Base-by-base conservation (phyloP, 2,113 vertebrate species). In the Morone chrysops region DNA sequence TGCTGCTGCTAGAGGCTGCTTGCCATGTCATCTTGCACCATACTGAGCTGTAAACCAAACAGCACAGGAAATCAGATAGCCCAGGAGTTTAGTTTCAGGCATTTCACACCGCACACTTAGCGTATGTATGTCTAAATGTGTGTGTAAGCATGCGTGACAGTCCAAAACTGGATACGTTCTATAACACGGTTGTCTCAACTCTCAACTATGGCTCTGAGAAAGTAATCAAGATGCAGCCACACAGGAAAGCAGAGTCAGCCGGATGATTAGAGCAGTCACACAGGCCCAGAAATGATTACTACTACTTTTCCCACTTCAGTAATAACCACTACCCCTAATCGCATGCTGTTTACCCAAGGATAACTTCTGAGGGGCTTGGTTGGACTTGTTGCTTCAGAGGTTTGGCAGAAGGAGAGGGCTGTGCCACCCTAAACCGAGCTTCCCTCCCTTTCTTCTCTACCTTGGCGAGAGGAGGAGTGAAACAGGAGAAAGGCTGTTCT, bases 381-480 rank as follows among this genome's bases (percentile, higher is more conserved):
- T 84, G 80, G 85, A 94, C 93, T 93, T 94, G 93, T 94, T 95
- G 91, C 90, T 93, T 84, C 85, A 69, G 65, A 90, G 76, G 68
- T 70, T 83, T 91, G 90, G 82, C 90, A 84, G 66, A 59, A 66
- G 74, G 80, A 78, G 81, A 66, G 53, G 69, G 61, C 73, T 66
- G 67, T 83, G 77, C 89, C 81, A 89, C 70, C 81, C 81, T 81
- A 78, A 88, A 90, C 70, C 56, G 2, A 13, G 76, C 59, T 75
- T 70, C 73, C 86, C 77, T 73, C 83, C 78, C 38, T 79, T 83
- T 90, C 80, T 84, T 77, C 84, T 80, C 80, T 38, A 89, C 90
- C 85, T 90, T 83, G 75, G 66, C 31, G 6, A 84, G 78, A 82
- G 85, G 86, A 80, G 88, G 85, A 74, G 86, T 89, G 91, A 89